A percentile compares a stretch with the other conserved stretches of the same genome.
Conservation (phyloP, 2,797 vertebrate genomes). For the Microhierax caerulescens region DNA sequence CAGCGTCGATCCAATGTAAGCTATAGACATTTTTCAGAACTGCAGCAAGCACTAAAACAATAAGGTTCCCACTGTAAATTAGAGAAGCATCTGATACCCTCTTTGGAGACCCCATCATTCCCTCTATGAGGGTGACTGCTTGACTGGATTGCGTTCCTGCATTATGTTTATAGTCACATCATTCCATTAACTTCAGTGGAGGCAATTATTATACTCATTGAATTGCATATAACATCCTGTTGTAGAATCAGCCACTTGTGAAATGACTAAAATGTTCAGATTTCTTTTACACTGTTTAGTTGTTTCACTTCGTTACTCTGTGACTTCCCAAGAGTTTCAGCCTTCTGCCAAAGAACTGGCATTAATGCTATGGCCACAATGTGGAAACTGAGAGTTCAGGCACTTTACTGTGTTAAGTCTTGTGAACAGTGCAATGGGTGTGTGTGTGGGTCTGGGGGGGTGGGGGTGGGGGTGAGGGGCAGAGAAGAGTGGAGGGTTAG, state of each 20-base stretch:
- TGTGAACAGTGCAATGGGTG: not conserved
- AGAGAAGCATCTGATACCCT: not conserved
- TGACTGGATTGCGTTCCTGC: not conserved
- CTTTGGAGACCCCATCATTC: not conserved
- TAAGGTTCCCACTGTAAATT: not conserved
- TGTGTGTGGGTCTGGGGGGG: too few species aligned
- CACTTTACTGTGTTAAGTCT: not conserved
- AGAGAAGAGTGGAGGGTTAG: not conserved
- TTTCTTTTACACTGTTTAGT: not conserved
- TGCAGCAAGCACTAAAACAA: not conserved
- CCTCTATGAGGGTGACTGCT: not conserved
- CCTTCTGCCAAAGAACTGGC: not conserved
- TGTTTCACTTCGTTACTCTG: not conserved
- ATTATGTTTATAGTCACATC: not conserved
- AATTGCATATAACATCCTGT: not conserved
- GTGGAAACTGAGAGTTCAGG: not conserved
- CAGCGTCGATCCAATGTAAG: not conserved
- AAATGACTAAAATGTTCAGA: not conserved
- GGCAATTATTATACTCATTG: not conserved
- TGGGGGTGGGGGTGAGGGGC: rapidly evolving
- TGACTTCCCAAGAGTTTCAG: not conserved
- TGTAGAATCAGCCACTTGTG: not conserved
- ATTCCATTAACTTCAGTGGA: not conserved
- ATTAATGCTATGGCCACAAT: not conserved
- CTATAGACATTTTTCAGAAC: not conserved